These are phyloP conservation scores for Tupiocoris notatus DNA, from an alignment of 2,888 invertebrate genomes.

Conservation along the genomic window DNA sequence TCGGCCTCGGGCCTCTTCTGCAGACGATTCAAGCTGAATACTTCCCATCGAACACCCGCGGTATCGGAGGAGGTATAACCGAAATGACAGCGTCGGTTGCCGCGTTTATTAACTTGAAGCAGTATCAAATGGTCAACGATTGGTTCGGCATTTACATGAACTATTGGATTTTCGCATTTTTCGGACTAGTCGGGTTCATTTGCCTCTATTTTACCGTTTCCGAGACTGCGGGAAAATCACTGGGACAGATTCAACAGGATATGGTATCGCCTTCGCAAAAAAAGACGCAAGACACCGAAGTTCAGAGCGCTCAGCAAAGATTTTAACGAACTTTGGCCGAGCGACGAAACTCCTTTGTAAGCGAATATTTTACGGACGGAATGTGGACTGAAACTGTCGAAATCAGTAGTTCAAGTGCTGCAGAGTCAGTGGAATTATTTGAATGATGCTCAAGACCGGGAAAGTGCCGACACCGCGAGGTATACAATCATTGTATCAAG, in stretches of 20 bases:
- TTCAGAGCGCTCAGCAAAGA: not conserved
- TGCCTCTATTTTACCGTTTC: slow-evolving; percentile 46
- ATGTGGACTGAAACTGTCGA: too few species aligned
- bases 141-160: slow-evolving; percentile 47
- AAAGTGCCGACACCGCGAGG: too few species aligned
- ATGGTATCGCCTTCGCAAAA: not conserved
- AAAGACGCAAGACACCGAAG: not conserved
- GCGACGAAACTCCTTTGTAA: too few species aligned
- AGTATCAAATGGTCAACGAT: slow-evolving; percentile 45
- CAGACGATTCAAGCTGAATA: slow-evolving; percentile 49
- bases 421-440: too few species aligned
- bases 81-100: slow-evolving; percentile 45
- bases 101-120: slow-evolving; percentile 47
- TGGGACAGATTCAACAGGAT: slow-evolving; percentile 46
- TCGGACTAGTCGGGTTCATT: slow-evolving; percentile 43
- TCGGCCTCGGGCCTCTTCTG: slow-evolving; percentile 48
- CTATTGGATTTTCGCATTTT: slow-evolving; percentile 43
- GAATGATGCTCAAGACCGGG: too few species aligned
- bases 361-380: too few species aligned
- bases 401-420: too few species aligned
- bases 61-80: slow-evolving; percentile 47
- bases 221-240: slow-evolving; percentile 49
- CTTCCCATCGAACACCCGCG: slow-evolving; percentile 49
- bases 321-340: too few species aligned
- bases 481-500: too few species aligned